Base-by-base conservation (phyloP, 2,888 invertebrate genomes). In the Leptarthrus brevirostris region DNA sequence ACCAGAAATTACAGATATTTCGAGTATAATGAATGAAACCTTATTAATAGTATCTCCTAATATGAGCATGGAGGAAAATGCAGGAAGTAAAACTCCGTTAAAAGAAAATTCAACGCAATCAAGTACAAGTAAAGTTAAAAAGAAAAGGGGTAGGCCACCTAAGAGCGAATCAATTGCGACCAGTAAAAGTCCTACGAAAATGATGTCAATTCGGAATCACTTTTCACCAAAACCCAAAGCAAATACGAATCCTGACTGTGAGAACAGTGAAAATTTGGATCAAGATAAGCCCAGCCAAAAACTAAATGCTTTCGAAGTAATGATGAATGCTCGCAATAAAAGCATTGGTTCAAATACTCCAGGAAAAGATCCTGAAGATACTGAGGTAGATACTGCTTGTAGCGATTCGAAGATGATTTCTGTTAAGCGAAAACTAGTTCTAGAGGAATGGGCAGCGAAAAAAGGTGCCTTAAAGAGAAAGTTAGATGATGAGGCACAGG, bases 261-360 rank as follows among this genome's bases (percentile, higher is more conserved):
- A 26, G 30, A 2, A 26, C 20, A n/a, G 2, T 2, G 2, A 3
- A 2, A 8, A 22, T 1, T 10, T 16, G 1, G 56, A 47, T 14
- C 2, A 6, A 3, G 14, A n/a, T 1, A 26, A 44, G 3, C 14
- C 78, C 14, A 36, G 76, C 5, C 76, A 79, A 22, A 76, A 81
- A 34, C 78, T 81, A 2, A 86, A 91, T 86, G 91, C 89, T 36
- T 91, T 91, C 82, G 86, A 89, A 79, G 80, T 91, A 30, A 86
- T 91, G 85, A 91, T 91, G 91, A 89, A 89, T 77, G 89, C 89
- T 16, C 86, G 90, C 76, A 88, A 89, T 80, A 90, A 89, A 81
- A 86, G 86, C 58, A 87, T 91, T 76, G 91, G 91, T 1, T 82
- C 83, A 20, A 91, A 91, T 83, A 88, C 89, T 22, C 88, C 88